phyloP scores from a whole-genome alignment of 1,140 invertebrate species.

The Neodiprion lecontei region DNA sequence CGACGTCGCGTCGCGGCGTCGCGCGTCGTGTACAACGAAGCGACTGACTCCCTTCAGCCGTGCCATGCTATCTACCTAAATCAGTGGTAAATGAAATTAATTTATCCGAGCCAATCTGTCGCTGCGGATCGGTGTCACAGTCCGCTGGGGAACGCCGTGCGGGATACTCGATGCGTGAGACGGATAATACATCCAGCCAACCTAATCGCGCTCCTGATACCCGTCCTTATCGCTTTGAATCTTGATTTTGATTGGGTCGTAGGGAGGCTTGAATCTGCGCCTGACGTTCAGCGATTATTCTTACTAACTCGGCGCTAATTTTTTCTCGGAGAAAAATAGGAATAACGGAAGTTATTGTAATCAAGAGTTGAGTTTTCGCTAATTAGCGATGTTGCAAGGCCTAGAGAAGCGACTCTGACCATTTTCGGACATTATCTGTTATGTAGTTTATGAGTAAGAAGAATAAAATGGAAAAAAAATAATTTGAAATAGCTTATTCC shows the following conservation, averaged over 20 bases:
- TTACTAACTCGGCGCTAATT: no score
- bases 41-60: background rate
- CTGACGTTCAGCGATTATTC: background rate
- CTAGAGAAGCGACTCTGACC: no score
- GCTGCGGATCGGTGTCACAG: slow-evolving; percentile 39
- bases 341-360: no score
- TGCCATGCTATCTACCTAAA: slow-evolving; percentile 31
- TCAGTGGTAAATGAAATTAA: slow-evolving; percentile 49
- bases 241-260: background rate
- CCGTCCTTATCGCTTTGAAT: background rate
- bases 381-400: no score
- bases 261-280: background rate
- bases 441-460: no score
- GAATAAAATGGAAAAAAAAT: no score
- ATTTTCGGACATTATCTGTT: no score
- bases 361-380: no score
- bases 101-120: slow-evolving; percentile 48
- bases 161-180: slow-evolving; percentile 38
- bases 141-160: slow-evolving; percentile 25
- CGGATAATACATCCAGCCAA: slow-evolving; percentile 43
- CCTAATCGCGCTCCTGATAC: slow-evolving; percentile 10
- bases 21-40: no score
- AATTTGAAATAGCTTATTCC: no score
- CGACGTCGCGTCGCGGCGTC: no score
- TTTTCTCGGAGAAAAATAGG: no score